These are phyloP conservation scores for Lophura nycthemera DNA, from an alignment of 2,113 vertebrate genomes.

Conservation along the genomic window DNA sequence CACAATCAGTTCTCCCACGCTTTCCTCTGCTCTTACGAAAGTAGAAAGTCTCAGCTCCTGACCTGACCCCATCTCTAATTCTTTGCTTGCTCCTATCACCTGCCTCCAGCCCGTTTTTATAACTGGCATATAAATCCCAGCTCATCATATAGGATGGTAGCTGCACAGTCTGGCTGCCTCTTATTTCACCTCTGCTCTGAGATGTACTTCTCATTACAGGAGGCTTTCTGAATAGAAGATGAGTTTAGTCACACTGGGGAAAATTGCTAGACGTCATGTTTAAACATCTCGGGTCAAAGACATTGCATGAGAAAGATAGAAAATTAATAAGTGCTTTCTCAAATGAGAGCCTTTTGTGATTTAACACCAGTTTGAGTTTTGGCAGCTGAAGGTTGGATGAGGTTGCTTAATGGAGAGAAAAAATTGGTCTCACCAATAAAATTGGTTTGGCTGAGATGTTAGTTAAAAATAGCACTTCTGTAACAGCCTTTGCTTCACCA, in stretches of 20 bases:
- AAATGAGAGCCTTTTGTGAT: not conserved
- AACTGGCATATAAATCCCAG: not conserved
- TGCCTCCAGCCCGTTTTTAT: not conserved
- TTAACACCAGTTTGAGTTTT: not conserved
- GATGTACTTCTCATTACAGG: not conserved
- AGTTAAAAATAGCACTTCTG: not conserved
- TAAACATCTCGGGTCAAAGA: not conserved
- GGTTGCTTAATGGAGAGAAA: not conserved
- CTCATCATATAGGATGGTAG: not conserved
- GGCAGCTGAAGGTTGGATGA: not conserved
- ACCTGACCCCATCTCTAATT: not conserved
- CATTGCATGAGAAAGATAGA: not conserved
- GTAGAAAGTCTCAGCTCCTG: not conserved
- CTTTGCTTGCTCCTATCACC: not conserved
- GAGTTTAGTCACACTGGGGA: not conserved
- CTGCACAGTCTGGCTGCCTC: not conserved
- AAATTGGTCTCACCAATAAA: not conserved
- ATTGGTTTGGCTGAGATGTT: not conserved
- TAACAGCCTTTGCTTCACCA: not conserved
- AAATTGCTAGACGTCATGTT: not conserved
- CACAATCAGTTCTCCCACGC: not conserved
- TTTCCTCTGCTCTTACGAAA: not conserved
- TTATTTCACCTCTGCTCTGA: not conserved
- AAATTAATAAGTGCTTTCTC: not conserved
- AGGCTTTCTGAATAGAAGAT: conserved; percentile 35